Conservation (phyloP, 2,797 vertebrate species). For the Eulemur coronatus region DNA sequence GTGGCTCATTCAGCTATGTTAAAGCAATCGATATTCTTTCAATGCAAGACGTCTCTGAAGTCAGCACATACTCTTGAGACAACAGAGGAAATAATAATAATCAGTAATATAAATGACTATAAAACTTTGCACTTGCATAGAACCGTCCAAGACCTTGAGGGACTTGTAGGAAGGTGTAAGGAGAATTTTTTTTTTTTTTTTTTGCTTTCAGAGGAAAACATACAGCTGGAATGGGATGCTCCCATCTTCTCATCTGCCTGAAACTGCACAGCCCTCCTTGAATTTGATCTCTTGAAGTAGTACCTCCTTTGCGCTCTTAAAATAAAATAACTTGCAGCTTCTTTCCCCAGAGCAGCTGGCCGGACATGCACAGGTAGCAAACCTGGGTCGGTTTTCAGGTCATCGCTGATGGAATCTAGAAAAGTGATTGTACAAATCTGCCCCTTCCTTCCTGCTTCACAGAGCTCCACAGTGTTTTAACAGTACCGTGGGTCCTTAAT, state of each 20-base stretch:
- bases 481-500: conserved; percentile 81
- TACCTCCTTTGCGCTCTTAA: conserved; percentile 29
- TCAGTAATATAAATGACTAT: conserved; percentile 55
- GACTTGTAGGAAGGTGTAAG: conserved; percentile 65
- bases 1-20: conserved; percentile 63
- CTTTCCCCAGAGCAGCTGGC: not conserved
- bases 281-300: not conserved
- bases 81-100: conserved; percentile 37
- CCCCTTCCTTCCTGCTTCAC: conserved; percentile 72
- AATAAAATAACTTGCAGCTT: conserved; percentile 28
- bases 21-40: conserved; percentile 75
- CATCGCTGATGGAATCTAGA: conserved; percentile 76
- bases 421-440: conserved; percentile 79
- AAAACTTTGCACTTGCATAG: conserved; percentile 78
- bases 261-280: not conserved
- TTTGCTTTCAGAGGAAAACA: conserved; percentile 47
- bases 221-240: conserved; percentile 1
- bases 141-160: conserved; percentile 71
- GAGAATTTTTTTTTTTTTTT: conserved; percentile 29
- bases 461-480: conserved; percentile 78
- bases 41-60: conserved; percentile 68
- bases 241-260: not conserved
- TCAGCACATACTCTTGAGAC: conserved; percentile 68
- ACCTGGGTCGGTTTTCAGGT: conserved; percentile 55
- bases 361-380: not conserved